These are phyloP conservation scores for Notarius lentiginosus DNA, from an alignment of 2,113 vertebrate species.

Conservation along the genomic window DNA sequence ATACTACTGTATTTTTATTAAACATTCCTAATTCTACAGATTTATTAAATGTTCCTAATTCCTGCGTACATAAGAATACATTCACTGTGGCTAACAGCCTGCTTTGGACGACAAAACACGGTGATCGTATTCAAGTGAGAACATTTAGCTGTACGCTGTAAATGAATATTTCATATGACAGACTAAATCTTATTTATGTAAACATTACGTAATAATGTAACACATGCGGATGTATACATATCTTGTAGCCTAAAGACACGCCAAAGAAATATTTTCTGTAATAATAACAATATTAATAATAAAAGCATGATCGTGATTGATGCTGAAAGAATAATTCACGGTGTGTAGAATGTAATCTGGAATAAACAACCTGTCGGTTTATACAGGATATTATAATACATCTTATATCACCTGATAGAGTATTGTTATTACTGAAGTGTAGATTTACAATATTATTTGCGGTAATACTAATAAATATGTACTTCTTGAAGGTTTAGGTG, in stretches of 20 bases:
- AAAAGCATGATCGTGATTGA: no score
- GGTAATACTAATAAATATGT: background rate
- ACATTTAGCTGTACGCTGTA: no score
- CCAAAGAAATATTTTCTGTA: background rate
- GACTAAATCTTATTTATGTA: no score
- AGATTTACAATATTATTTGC: background rate
- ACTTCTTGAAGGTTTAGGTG: background rate
- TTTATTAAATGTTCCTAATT: background rate
- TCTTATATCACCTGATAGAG: background rate
- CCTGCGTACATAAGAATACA: background rate
- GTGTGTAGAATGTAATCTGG: background rate
- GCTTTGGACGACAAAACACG: background rate
- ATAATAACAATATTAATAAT: background rate
- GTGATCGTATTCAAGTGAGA: no score
- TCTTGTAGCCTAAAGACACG: background rate
- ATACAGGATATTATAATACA: background rate
- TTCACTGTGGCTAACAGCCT: background rate
- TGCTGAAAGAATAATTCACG: background rate
- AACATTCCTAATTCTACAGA: background rate
- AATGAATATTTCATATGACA: no score
- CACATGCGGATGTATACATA: no score
- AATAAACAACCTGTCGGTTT: background rate
- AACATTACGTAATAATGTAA: background rate
- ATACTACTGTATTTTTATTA: background rate
- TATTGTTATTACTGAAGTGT: background rate